A percentile compares a stretch with the other conserved stretches of the same genome.
Conservation (phyloP, 2,797 vertebrate species). For the Pachyuromys duprasi region DNA sequence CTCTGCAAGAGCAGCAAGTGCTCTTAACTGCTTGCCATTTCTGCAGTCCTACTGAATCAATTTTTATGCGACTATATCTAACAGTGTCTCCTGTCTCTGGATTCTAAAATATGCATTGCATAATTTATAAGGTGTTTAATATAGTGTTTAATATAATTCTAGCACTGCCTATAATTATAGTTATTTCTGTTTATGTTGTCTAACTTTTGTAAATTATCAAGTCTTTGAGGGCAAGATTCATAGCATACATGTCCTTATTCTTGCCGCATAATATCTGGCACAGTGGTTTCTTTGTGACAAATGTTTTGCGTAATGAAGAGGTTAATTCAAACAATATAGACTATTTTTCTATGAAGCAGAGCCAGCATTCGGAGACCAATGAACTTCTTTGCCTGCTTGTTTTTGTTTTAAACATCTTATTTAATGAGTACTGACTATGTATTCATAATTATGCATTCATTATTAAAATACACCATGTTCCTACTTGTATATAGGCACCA, state of each 20-base stretch:
- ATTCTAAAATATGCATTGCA: slow-evolving; percentile 1
- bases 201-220: slow-evolving; percentile 49
- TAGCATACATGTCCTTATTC: neutral
- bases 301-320: slow-evolving; percentile 32
- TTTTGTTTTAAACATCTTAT: slow-evolving; percentile 9
- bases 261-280: neutral
- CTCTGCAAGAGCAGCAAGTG: neutral
- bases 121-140: slow-evolving; percentile 59
- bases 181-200: slow-evolving; percentile 59
- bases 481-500: neutral
- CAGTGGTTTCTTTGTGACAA: neutral
- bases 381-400: neutral
- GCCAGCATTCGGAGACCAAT: slow-evolving; percentile 4
- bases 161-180: slow-evolving; percentile 43
- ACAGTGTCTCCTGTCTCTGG: neutral
- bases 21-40: neutral
- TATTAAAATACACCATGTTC: slow-evolving; percentile 8
- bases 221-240: slow-evolving; percentile 27
- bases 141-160: slow-evolving; percentile 45
- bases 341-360: neutral
- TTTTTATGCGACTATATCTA: neutral
- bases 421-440: neutral
- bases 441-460: neutral
- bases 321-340: neutral
- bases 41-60: neutral